Percentiles rank a stretch among this genome's conserved stretches.
phyloP scores from a whole-genome alignment of 2,113 vertebrate genomes.

The Osmerus mordax region DNA sequence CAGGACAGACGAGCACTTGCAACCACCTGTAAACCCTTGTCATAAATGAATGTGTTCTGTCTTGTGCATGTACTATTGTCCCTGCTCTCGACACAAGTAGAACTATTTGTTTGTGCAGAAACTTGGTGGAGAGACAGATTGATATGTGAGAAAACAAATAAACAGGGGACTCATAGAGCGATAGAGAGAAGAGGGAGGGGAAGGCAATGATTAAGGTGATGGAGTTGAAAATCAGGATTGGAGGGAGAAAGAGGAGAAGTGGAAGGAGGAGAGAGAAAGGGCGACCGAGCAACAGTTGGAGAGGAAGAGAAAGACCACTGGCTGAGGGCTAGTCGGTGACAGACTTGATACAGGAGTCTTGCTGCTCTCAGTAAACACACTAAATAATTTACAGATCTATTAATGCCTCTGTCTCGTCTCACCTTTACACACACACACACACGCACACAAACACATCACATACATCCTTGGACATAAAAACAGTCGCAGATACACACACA shows the following conservation, averaged over 20 bases:
- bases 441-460: neutral
- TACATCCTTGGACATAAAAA: constrained; percentile 2
- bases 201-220: neutral
- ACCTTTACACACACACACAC: neutral
- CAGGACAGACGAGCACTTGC: no score
- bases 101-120: neutral
- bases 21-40: no score
- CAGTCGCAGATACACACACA: neutral
- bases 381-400: constrained; percentile 59
- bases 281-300: neutral
- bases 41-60: no score
- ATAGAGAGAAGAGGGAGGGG: neutral
- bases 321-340: constrained; percentile 8
- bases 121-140: no score
- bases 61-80: no score
- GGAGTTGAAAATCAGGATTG: neutral
- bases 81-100: no score
- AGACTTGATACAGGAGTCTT: constrained; percentile 1
- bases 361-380: constrained; percentile 37
- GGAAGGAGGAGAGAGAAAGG: neutral
- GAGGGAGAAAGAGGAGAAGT: neutral
- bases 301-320: constrained; percentile 20
- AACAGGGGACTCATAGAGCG: neutral
- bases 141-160: neutral
- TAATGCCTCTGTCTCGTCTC: constrained; percentile 40